Conservation (phyloP, 2,113 vertebrate species). For the Pterocles burchelli region DNA sequence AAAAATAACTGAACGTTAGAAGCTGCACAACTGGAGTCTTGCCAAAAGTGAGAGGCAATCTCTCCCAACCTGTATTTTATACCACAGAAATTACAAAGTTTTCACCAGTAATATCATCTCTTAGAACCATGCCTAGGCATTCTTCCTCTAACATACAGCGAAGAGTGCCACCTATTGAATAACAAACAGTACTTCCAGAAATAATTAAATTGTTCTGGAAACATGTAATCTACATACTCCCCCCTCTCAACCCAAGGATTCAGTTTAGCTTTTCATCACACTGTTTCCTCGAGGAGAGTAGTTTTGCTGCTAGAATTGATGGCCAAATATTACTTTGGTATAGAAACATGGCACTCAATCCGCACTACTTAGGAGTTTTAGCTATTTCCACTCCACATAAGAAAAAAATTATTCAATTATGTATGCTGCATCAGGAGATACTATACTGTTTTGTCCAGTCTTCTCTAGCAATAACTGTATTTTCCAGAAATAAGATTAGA, state of each 20-base stretch:
- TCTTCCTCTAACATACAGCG: not conserved
- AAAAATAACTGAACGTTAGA: not conserved
- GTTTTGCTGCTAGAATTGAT: not conserved
- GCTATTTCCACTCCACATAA: not conserved
- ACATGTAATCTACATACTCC: not conserved
- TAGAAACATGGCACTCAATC: not conserved
- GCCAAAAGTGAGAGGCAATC: not conserved
- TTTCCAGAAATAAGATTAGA: not conserved
- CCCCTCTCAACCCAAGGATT: not conserved
- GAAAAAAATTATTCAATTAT: not conserved
- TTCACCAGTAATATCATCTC: not conserved
- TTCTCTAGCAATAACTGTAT: not conserved
- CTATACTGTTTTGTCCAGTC: not conserved
- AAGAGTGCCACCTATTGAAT: conserved; percentile 59
- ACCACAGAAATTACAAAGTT: not conserved
- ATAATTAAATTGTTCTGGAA: not conserved
- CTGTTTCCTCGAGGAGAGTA: not conserved
- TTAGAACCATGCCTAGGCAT: not conserved
- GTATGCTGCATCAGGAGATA: not conserved
- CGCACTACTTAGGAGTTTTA: not conserved
- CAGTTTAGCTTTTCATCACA: not conserved
- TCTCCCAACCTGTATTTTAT: not conserved
- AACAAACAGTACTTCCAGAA: not conserved
- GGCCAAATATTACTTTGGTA: not conserved
- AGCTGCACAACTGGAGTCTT: not conserved